A percentile compares a stretch with the other conserved stretches of the same genome.
These are phyloP conservation scores for Saccostrea glomerata DNA, from an alignment of 1,140 invertebrate genomes.

Conservation along the genomic window DNA sequence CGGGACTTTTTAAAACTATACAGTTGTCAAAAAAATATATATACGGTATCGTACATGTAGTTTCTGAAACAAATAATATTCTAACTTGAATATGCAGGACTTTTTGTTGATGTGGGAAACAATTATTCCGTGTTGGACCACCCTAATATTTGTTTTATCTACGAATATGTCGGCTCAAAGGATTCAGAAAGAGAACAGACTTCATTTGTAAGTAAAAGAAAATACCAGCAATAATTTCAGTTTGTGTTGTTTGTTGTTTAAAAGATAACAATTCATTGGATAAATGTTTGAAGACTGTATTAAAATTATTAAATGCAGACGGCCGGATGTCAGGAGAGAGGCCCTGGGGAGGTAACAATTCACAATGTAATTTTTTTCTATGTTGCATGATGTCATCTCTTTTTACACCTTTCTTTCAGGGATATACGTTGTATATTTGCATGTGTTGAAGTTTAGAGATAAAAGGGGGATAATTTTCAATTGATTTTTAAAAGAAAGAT, in stretches of 20 bases:
- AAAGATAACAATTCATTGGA: neutral
- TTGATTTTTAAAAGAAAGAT: too few species aligned
- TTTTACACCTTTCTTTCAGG: neutral
- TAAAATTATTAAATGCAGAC: conserved; percentile 26
- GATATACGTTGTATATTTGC: conserved; percentile 26
- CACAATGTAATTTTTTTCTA: conserved; percentile 16
- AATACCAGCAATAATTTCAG: neutral
- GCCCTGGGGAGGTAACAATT: conserved; percentile 14
- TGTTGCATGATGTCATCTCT: conserved; percentile 27
- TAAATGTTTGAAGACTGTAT: neutral
- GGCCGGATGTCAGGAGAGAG: conserved; percentile 31
- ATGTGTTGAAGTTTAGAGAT: neutral
- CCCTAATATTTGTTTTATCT: conserved; percentile 78
- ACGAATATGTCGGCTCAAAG: conserved; percentile 77
- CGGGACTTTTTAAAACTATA: neutral
- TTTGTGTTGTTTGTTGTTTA: neutral
- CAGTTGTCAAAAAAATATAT: neutral
- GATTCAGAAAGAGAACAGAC: conserved; percentile 73
- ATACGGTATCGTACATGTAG: neutral
- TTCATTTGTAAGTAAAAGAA: conserved; percentile 70
- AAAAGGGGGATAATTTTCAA: too few species aligned
- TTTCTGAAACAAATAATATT: too few species aligned
- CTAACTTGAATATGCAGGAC: conserved; percentile 69
- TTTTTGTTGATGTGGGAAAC: conserved; percentile 79
- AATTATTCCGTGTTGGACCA: conserved; percentile 79